Evolutionary conservation across 2,888 invertebrate species (phyloP).

Genomic region (Tachina lurida): DNA sequence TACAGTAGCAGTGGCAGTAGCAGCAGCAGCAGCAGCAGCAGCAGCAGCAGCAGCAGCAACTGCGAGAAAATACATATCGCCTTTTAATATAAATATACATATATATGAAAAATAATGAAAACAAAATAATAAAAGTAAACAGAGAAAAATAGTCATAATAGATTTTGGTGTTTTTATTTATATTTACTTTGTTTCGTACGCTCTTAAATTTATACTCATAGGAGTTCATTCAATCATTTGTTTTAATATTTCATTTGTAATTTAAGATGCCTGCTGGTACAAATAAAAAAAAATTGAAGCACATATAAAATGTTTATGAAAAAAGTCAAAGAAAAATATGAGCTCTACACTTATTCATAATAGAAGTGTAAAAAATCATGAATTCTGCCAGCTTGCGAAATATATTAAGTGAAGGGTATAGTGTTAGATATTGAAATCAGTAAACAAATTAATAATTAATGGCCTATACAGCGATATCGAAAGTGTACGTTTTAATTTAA

Average conservation of each 20-base stretch:
- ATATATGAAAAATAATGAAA: slow-evolving; percentile 3
- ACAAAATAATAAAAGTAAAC: slow-evolving; percentile 47
- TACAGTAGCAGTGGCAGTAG: slow-evolving; percentile 23
- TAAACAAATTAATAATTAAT: too few species aligned
- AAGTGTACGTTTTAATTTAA: too few species aligned
- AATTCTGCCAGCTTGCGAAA: too few species aligned
- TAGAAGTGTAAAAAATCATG: too few species aligned
- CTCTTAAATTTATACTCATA: background rate
- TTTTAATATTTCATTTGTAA: slow-evolving; percentile 11
- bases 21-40: slow-evolving; percentile 9
- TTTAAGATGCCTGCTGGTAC: background rate
- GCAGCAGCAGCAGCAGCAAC: slow-evolving; percentile 5
- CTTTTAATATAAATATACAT: slow-evolving; percentile 4
- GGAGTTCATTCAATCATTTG: slow-evolving; percentile 33
- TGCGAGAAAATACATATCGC: slow-evolving; percentile 10
- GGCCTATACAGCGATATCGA: too few species aligned
- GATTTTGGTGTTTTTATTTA: slow-evolving; percentile 7
- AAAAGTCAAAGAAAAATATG: too few species aligned
- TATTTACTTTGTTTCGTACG: background rate
- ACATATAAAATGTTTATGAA: too few species aligned
- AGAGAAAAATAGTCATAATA: slow-evolving; percentile 46
- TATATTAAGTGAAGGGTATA: too few species aligned
- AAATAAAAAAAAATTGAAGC: background rate
- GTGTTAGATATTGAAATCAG: too few species aligned
- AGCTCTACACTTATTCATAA: too few species aligned